Evolutionary conservation across 2,797 vertebrate species (phyloP).

Genomic region (Enteromius trimaculatus): DNA sequence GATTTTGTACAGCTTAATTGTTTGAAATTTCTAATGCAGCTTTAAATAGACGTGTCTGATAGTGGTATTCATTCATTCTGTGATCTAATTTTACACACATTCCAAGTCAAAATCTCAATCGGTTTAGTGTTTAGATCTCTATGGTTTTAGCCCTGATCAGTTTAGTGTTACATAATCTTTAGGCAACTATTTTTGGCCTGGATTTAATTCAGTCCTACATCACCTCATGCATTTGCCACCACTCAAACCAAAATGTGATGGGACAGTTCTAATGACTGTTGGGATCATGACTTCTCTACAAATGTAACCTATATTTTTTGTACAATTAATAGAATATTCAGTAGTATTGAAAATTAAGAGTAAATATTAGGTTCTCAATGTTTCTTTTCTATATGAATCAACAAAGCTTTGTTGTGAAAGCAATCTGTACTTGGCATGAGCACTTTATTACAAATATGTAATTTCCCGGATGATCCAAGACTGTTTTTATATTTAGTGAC

Average conservation of each 20-base stretch:
- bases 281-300: not conserved
- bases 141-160: constrained; percentile 21
- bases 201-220: constrained; percentile 8
- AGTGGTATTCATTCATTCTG: not conserved
- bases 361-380: not conserved
- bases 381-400: not conserved
- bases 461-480: too few relatives aligned
- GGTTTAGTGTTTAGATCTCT: constrained; percentile 5
- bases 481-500: too few relatives aligned
- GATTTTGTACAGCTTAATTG: not conserved
- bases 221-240: not conserved
- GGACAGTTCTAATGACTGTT: not conserved
- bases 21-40: not conserved
- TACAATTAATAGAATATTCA: not conserved
- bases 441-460: not conserved
- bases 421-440: not conserved
- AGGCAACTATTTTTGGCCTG: constrained; percentile 5
- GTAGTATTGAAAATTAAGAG: not conserved
- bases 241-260: not conserved
- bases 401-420: not conserved
- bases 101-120: constrained; percentile 15
- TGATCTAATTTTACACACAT: constrained; percentile 30
- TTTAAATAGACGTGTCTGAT: constrained; percentile 3
- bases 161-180: constrained; percentile 28
- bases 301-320: not conserved